Evolutionary conservation across 2,113 vertebrate species (phyloP).

Genomic region (Tricholaema leucomelas): DNA sequence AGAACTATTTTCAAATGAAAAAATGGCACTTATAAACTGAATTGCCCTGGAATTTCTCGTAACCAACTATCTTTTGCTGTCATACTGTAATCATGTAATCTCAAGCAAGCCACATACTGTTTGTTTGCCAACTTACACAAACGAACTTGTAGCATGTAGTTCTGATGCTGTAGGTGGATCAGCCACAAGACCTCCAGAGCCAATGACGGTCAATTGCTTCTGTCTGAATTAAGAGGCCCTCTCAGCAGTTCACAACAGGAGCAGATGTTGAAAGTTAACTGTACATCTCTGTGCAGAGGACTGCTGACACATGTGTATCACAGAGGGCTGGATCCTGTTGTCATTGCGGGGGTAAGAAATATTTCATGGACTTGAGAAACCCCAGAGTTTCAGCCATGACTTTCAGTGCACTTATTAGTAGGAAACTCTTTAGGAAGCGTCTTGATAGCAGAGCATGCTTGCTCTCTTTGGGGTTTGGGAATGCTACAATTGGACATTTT

Average conservation of each 20-base stretch:
- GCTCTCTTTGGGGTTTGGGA: not conserved
- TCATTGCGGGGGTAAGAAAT: not conserved
- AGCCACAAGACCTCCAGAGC: not conserved
- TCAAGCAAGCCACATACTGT: not conserved
- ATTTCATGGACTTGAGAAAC: not conserved
- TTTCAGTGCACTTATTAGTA: not conserved
- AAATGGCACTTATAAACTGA: slow-evolving; percentile 2
- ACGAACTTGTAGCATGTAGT: fast-evolving
- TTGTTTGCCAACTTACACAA: not conserved
- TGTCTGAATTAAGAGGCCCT: not conserved
- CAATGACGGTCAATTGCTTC: fast-evolving
- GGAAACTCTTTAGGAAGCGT: not conserved
- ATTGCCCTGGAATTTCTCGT: slow-evolving; percentile 5
- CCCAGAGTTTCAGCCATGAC: not conserved
- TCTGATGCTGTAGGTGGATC: not conserved
- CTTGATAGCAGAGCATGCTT: not conserved
- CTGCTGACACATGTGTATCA: fast-evolving
- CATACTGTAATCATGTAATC: not conserved
- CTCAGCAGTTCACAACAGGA: not conserved
- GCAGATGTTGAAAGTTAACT: not conserved
- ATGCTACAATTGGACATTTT: not conserved
- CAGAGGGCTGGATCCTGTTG: not conserved
- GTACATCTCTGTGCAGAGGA: fast-evolving
- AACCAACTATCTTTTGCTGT: not conserved
- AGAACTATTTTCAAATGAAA: slow-evolving; percentile 12